These are phyloP conservation scores for Seira ritae DNA, from an alignment of 2,888 invertebrate species.

Conservation along the genomic window DNA sequence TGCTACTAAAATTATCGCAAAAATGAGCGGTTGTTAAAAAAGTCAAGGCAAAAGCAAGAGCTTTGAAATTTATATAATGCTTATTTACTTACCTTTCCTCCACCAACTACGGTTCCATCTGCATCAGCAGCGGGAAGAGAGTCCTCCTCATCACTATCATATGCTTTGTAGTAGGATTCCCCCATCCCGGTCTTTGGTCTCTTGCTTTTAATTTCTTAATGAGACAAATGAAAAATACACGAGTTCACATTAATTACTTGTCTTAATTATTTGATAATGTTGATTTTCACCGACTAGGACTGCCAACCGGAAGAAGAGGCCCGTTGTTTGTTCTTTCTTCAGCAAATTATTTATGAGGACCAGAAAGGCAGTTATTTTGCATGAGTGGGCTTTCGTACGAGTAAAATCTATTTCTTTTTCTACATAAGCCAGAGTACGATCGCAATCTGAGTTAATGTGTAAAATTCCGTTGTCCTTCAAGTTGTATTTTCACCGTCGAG, in stretches of 20 bases:
- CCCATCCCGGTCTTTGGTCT: constrained; percentile 25
- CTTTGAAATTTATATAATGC: too few relatives aligned
- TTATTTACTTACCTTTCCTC: not conserved
- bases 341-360: too few relatives aligned
- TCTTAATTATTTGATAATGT: too few relatives aligned
- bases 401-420: too few relatives aligned
- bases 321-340: too few relatives aligned
- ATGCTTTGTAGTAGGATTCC: constrained; percentile 37
- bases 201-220: not conserved
- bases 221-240: not conserved
- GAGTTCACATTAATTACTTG: too few relatives aligned
- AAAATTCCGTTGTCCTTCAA: not conserved
- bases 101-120: not conserved
- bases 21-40: too few relatives aligned
- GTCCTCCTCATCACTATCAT: constrained; percentile 49
- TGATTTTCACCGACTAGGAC: not conserved
- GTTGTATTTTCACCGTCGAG: not conserved
- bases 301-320: not conserved
- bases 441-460: too few relatives aligned
- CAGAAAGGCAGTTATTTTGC: too few relatives aligned
- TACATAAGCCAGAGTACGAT: too few relatives aligned
- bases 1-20: too few relatives aligned
- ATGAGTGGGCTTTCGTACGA: too few relatives aligned
- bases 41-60: not conserved
- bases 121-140: not conserved